Percentiles rank a stretch among this genome's conserved stretches.
Evolutionary conservation across 2,797 vertebrate species (phyloP).

Genomic region (Danio kyathit): DNA sequence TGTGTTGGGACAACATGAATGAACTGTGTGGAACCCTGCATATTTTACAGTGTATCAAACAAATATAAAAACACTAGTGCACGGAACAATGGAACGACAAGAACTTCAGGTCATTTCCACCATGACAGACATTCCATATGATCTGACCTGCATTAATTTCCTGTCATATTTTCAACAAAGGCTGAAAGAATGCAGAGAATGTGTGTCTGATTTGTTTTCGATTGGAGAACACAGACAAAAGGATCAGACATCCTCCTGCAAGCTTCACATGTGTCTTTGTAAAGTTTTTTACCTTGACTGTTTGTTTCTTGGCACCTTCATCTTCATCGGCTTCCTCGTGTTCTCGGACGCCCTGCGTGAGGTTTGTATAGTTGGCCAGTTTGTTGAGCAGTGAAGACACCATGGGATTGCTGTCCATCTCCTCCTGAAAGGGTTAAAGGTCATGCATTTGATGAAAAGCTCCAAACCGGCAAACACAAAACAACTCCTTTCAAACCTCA

Average conservation of each 20-base stretch:
- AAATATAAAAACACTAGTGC: background rate
- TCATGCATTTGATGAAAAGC: background rate
- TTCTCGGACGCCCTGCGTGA: conserved; percentile 94
- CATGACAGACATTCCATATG: conserved; percentile 18
- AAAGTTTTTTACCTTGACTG: conserved; percentile 83
- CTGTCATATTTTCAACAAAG: conserved; percentile 13
- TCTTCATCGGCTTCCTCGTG: conserved; percentile 91
- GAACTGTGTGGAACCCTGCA: no score
- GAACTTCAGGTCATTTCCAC: conserved; percentile 18
- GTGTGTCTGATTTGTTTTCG: conserved; percentile 16
- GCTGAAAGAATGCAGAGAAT: conserved; percentile 28
- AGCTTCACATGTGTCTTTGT: background rate
- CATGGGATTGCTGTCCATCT: conserved; percentile 99
- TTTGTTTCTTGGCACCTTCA: conserved; percentile 87
- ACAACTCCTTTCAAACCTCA: conserved; percentile 18
- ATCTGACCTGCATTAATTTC: conserved; percentile 31
- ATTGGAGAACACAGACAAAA: background rate
- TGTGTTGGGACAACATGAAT: no score
- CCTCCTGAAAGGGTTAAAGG: conserved; percentile 82
- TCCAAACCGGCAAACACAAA: conserved; percentile 6
- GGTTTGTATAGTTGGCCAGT: conserved; percentile 95
- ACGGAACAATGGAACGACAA: background rate
- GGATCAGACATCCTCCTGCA: background rate
- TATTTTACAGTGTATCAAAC: no score
- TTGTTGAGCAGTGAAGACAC: conserved; percentile 96